Evolutionary conservation across 2,797 vertebrate species (phyloP).

Genomic region (Chaunax sp.): DNA sequence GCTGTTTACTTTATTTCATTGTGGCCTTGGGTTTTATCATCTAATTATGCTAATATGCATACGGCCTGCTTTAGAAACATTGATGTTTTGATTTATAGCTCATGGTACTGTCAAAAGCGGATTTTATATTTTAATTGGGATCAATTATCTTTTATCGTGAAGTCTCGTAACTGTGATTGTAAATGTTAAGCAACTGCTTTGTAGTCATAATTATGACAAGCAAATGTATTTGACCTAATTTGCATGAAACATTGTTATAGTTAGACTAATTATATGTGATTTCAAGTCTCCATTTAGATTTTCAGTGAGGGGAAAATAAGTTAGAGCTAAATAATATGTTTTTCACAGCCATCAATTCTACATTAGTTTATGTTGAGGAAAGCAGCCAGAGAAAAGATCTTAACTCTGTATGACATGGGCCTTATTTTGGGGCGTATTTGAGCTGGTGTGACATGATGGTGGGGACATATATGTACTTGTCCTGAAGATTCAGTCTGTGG

Average conservation of each 20-base stretch:
- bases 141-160: conserved; percentile 23
- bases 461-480: conserved; percentile 36
- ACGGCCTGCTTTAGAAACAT: conserved; percentile 4
- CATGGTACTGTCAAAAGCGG: conserved; percentile 6
- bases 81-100: background rate
- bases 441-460: conserved; percentile 30
- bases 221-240: conserved; percentile 16
- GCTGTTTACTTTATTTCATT: background rate
- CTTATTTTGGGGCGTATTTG: conserved; percentile 44
- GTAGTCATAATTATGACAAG: background rate
- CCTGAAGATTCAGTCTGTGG: conserved; percentile 46
- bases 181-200: conserved; percentile 24
- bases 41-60: conserved; percentile 16
- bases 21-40: conserved; percentile 2
- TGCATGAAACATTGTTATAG: background rate
- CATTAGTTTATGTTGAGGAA: conserved; percentile 13
- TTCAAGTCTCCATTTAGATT: background rate
- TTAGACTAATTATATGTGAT: background rate
- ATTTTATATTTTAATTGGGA: conserved; percentile 16
- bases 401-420: conserved; percentile 11
- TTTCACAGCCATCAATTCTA: background rate
- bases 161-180: too few species aligned
- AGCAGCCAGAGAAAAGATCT: conserved; percentile 16
- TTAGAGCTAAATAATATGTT: background rate
- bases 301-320: background rate